Evolutionary conservation across 2,888 invertebrate species (phyloP), one percentile per base, ranked within the genome.

Genomic region (Ligdia adustata): DNA sequence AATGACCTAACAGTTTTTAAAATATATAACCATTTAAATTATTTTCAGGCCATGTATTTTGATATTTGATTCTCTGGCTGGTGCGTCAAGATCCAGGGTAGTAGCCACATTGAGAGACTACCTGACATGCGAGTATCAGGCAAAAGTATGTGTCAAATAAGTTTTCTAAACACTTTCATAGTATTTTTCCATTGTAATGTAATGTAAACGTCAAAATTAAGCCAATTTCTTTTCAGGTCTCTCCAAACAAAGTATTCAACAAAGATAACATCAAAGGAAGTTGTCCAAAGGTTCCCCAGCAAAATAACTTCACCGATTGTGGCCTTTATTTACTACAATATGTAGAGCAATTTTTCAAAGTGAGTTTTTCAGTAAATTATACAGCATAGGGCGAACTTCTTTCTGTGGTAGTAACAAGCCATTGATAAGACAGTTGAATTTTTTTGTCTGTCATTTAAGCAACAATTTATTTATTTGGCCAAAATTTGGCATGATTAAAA

Each of bases 301-400:
- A 99, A 86, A 96, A 95, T 59, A 99, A 99, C 90, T 98, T 95
- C 75, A 97, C 96, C 26, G 99, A 99, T 80, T 99, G 99, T 85
- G 99, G 99, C 0, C 90, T 99, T 7, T 99, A 96, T 83, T 91
- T 99, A 48, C 89, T 99, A 41, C 98, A 99, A 79, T 99, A 98
- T 91, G 98, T 97, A 3, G 99, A 99, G 86, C 95, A 95, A 51
- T 99, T 99, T 88, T 98, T 98, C 81, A 93, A 94, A 91, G 96
- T 96, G 50, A 54, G 54, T 34, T 26, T 9, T 11, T 7, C n/a
- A n/a, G n/a, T n/a, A n/a, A n/a, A n/a, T n/a, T n/a, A n/a, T n/a
- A n/a, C n/a, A n/a, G n/a, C n/a, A n/a, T n/a, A n/a, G n/a, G n/a
- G n/a, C n/a, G n/a, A n/a, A n/a, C n/a, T n/a, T n/a, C n/a, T n/a